Evolutionary conservation across 2,797 vertebrate genomes (phyloP).

Genomic region (Cossypha heuglini): DNA sequence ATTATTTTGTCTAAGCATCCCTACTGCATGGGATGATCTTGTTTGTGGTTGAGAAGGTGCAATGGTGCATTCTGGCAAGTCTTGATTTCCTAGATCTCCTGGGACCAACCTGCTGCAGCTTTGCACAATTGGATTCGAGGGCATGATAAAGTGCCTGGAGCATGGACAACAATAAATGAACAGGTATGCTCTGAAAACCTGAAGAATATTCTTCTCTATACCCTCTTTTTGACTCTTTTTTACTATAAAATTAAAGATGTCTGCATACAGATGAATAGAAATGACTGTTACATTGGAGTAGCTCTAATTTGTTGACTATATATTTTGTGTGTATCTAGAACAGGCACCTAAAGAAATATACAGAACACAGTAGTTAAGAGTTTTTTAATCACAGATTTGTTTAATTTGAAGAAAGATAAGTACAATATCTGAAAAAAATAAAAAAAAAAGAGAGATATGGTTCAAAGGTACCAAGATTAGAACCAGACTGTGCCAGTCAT

Average conservation of each 20-base stretch:
- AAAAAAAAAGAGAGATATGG: neutral
- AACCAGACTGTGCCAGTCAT: neutral
- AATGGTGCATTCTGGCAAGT: neutral
- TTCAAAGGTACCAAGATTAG: neutral
- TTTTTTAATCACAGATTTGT: neutral
- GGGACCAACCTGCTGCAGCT: conserved; percentile 84
- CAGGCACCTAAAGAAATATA: neutral
- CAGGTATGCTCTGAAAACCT: conserved; percentile 77
- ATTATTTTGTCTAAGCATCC: neutral
- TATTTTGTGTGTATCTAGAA: neutral
- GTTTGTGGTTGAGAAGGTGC: neutral
- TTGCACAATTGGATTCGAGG: conserved; percentile 97
- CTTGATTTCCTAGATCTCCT: conserved; percentile 79
- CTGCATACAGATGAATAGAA: neutral
- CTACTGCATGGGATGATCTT: neutral
- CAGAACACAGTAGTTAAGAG: neutral
- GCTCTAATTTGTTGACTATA: neutral
- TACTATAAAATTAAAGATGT: neutral
- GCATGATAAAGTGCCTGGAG: conserved; percentile 96
- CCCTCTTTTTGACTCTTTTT: neutral
- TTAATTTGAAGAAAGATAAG: neutral
- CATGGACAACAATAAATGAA: conserved; percentile 85
- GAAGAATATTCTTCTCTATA: neutral
- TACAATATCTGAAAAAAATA: neutral
- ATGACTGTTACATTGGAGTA: neutral